Evolutionary conservation across 2,797 vertebrate species (phyloP).

Genomic region (Oreochromis grahami): DNA sequence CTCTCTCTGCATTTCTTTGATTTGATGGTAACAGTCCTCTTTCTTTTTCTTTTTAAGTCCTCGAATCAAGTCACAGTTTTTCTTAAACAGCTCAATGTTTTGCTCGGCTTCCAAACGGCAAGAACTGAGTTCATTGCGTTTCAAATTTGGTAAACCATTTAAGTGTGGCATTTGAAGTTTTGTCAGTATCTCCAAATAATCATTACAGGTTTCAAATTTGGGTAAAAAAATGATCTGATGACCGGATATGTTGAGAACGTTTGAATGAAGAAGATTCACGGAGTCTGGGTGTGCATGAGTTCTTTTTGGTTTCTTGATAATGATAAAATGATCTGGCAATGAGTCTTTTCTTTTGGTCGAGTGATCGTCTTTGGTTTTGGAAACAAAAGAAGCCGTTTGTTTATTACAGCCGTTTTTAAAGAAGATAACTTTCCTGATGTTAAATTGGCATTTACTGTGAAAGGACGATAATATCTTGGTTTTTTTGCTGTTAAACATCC

Average conservation of each 20-base stretch:
- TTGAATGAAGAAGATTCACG: fast-evolving
- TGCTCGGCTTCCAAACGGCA: background rate
- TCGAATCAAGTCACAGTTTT: background rate
- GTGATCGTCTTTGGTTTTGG: fast-evolving
- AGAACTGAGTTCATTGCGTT: fast-evolving
- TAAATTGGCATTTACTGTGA: background rate
- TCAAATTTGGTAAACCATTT: background rate
- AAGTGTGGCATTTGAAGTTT: background rate
- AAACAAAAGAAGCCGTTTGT: background rate
- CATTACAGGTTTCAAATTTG: background rate
- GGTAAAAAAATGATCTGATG: background rate
- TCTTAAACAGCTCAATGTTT: background rate
- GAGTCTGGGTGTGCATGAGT: background rate
- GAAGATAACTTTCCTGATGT: background rate
- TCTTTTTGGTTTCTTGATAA: background rate
- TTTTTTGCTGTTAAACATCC: background rate
- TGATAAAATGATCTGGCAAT: fast-evolving
- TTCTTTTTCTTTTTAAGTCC: background rate
- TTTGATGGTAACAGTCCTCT: background rate
- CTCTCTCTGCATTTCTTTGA: background rate
- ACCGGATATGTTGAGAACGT: background rate
- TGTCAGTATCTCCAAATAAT: background rate
- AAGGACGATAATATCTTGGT: fast-evolving
- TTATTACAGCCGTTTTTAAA: background rate
- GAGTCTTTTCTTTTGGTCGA: background rate